Evolutionary conservation across 1,140 invertebrate species (phyloP).

Genomic region (Drosophila persimilis): DNA sequence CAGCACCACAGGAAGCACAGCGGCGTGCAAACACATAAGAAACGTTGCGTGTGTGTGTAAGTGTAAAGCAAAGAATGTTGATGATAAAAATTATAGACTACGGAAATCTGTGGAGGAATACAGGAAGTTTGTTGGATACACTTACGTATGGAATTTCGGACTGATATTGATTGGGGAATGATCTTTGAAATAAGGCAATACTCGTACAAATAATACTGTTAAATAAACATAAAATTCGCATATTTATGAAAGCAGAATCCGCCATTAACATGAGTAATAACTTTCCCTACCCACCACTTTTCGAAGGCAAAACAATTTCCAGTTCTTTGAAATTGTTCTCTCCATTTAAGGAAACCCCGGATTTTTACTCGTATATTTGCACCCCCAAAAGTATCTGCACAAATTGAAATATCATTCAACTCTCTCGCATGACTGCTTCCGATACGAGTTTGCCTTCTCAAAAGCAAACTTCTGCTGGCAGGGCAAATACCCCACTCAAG

Average conservation of each 20-base stretch:
- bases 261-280: too few relatives aligned
- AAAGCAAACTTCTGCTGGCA: slow-evolving; percentile 16
- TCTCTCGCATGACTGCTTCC: slow-evolving; percentile 24
- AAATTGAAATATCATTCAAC: slow-evolving; percentile 5
- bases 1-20: slow-evolving; percentile 16
- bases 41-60: slow-evolving; percentile 23
- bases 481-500: slow-evolving; percentile 29
- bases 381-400: too few relatives aligned
- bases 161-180: slow-evolving; percentile 19
- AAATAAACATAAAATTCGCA: too few relatives aligned
- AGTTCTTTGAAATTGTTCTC: too few relatives aligned
- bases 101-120: slow-evolving; percentile 22
- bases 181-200: too few relatives aligned
- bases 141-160: slow-evolving; percentile 16
- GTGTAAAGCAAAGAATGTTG: slow-evolving; percentile 24
- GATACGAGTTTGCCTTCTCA: slow-evolving; percentile 23
- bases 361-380: too few relatives aligned
- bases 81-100: slow-evolving; percentile 67
- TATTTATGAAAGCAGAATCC: too few relatives aligned
- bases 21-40: slow-evolving; percentile 9
- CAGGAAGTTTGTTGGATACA: slow-evolving; percentile 23
- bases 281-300: too few relatives aligned
- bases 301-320: too few relatives aligned
- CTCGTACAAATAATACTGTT: too few relatives aligned
- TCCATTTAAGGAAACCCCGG: too few relatives aligned